Evolutionary conservation across 2,888 invertebrate species (phyloP), one percentile per base, ranked within the genome.

Genomic region (Hypena proboscidalis): DNA sequence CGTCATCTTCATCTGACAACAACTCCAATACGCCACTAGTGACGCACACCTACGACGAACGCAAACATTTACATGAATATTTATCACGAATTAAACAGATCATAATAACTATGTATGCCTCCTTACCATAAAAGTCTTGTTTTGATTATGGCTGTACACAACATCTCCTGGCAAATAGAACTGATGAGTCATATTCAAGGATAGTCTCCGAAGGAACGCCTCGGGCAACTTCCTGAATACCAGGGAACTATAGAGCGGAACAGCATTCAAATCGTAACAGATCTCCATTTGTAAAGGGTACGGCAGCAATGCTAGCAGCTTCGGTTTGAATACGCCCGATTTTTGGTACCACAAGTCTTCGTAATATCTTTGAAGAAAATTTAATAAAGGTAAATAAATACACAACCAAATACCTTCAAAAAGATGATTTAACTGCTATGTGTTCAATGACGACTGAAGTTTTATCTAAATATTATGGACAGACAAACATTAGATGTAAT

Each of bases 331-430:
- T 8, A 92, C 89, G 11, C 92, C 92, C 0, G 89, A 87, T 59
- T 92, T 90, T 67, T 92, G 88, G 46, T 86, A 84, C 92, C 92
- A 92, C 4, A 92, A 76, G 57, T 90, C 87, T 69, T 91, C 81
- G 50, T 92, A 92, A 68, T 92, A 92, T 43, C 90, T 90, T 31
- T 19, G 49, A 58, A 30, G 29, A 11, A 23, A 34, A 8, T 5
- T 33, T n/a, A 1, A 23, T n/a, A n/a, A n/a, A n/a, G n/a, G n/a
- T n/a, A n/a, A n/a, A n/a, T n/a, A n/a, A n/a, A n/a, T n/a, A n/a
- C n/a, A n/a, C n/a, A n/a, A n/a, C n/a, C n/a, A n/a, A n/a, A n/a
- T n/a, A n/a, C n/a, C n/a, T n/a, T n/a, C n/a, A n/a, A n/a, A n/a
- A n/a, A n/a, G n/a, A n/a, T n/a, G n/a, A n/a, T n/a, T n/a, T n/a